Percentiles rank a stretch among this genome's conserved stretches.
phyloP scores from a whole-genome alignment of 2,113 vertebrate species.

The Siniperca chuatsi region DNA sequence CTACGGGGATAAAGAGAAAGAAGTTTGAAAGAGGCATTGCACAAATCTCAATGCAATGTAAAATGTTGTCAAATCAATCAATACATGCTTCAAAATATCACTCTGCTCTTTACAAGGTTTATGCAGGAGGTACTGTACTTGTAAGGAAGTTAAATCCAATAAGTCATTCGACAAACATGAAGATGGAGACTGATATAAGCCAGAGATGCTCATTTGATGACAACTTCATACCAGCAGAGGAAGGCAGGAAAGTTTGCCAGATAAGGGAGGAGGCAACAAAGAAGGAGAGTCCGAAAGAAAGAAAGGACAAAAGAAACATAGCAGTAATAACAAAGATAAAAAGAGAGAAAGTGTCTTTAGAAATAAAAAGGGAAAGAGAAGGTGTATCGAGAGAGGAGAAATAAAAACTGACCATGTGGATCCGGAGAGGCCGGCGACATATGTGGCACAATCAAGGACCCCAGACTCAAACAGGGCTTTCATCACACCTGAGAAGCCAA shows the following conservation, averaged over 20 bases:
- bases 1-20: slow-evolving; percentile 73
- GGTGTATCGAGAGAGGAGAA: background rate
- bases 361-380: background rate
- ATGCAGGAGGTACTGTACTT: slow-evolving; percentile 15
- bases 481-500: slow-evolving; percentile 96
- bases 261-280: slow-evolving; percentile 11
- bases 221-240: slow-evolving; percentile 33
- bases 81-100: background rate
- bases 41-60: background rate
- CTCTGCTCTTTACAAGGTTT: background rate
- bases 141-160: slow-evolving; percentile 24
- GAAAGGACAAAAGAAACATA: background rate
- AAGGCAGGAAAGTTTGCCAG: slow-evolving; percentile 32
- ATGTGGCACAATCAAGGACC: slow-evolving; percentile 94
- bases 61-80: background rate
- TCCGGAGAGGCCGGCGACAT: slow-evolving; percentile 95
- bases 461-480: slow-evolving; percentile 96
- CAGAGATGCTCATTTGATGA: slow-evolving; percentile 39
- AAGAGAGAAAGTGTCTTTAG: background rate
- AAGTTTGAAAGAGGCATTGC: background rate
- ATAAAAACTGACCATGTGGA: slow-evolving; percentile 91
- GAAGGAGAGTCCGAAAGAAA: background rate
- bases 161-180: slow-evolving; percentile 6
- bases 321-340: background rate
- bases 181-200: slow-evolving; percentile 31